phyloP scores from a whole-genome alignment of 1,140 invertebrate genomes.

The Helicoverpa zea region DNA sequence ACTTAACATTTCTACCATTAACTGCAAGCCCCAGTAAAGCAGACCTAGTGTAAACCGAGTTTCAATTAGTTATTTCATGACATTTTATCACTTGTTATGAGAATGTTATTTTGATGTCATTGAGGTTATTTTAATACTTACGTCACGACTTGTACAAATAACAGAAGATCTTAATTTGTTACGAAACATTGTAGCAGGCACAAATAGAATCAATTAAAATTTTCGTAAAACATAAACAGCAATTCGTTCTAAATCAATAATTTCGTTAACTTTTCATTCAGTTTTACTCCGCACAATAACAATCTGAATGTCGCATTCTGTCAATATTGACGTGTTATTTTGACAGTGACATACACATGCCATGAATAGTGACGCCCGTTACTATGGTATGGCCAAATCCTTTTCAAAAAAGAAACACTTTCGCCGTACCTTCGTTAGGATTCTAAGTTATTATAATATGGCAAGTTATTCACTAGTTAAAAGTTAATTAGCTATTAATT shows the following conservation, averaged over 20 bases:
- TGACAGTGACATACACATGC: neutral
- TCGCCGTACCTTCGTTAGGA: too few relatives aligned
- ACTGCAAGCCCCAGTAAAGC: neutral
- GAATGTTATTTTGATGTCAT: slow-evolving; percentile 11
- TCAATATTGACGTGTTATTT: neutral
- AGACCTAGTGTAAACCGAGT: neutral
- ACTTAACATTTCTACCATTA: neutral
- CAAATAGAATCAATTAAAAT: neutral
- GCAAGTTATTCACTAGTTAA: too few relatives aligned
- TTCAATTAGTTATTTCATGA: too few relatives aligned
- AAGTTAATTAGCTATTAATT: too few relatives aligned
- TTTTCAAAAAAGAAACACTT: too few relatives aligned
- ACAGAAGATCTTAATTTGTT: slow-evolving; percentile 64
- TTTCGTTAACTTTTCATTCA: neutral
- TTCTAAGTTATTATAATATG: too few relatives aligned
- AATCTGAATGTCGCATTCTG: neutral
- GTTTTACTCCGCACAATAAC: neutral
- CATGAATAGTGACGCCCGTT: neutral
- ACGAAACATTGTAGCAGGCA: slow-evolving; percentile 64
- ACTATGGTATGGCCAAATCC: too few relatives aligned
- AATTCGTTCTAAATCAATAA: neutral
- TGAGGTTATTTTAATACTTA: slow-evolving; percentile 52
- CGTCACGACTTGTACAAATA: slow-evolving; percentile 62
- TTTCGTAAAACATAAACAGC: neutral
- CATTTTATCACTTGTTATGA: too few relatives aligned